Evolutionary conservation across 2,888 invertebrate genomes (phyloP), one percentile per base, ranked within the genome.

Genomic region (Eutolmus rufibarbis): DNA sequence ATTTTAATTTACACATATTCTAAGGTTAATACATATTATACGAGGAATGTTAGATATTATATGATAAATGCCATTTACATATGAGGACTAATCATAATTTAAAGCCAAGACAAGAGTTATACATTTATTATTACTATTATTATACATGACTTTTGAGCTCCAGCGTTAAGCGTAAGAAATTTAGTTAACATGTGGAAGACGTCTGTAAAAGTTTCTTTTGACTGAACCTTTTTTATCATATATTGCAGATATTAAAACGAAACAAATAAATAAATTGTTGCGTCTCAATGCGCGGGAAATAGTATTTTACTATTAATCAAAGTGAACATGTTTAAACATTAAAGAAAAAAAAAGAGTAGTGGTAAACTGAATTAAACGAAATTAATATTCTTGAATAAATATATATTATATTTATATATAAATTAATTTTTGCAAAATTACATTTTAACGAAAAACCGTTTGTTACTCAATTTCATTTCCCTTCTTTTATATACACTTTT

Each of bases 31-130:
- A n/a, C 31, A 82, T 66, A 82, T 37, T 82, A 57, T 57, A 82
- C 82, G 82, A 82, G 82, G 82, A 82, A 82, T 82, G 82, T 82
- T 82, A 82, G 82, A 82, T 82, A 82, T 82, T 82, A 82, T 66
- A 82, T 34, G 37, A 82, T 82, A 66, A 82, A 82, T 82, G 82
- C 82, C 82, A 82, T 82, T 82, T 82, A 82, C 57, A 82, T 57
- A 82, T 66, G 66, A 66, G 34, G 37, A 82, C 57, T 82, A 82
- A 82, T 66, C 82, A 66, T 82, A 82, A 82, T 82, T 82, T 82
- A 57, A 82, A 57, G 57, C 66, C 66, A 66, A 66, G 66, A 66
- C 28, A 66, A 66, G 56, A 57, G 51, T 57, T 57, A 82, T 82
- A 82, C 57, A 82, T 51, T 82, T 37, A 57, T 56, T 66, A 82